phyloP scores from a whole-genome alignment of 2,797 vertebrate species.

The Acrocephalus scirpaceus region DNA sequence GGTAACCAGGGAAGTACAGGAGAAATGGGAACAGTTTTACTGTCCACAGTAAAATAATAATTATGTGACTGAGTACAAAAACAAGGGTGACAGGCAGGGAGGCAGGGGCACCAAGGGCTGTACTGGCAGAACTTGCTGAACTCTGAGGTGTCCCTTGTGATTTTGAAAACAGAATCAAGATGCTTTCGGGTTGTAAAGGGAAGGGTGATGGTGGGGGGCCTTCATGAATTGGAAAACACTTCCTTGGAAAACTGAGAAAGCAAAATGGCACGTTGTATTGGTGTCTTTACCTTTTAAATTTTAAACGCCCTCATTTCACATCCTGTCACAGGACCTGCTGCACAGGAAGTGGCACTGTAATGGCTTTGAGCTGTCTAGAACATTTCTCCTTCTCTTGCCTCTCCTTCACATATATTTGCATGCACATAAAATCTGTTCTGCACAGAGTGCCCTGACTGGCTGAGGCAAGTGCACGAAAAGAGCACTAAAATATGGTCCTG shows the following conservation, averaged over 20 bases:
- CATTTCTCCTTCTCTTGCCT: neutral
- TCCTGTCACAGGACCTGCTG: neutral
- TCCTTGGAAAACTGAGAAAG: neutral
- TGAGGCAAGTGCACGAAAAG: too few relatives aligned
- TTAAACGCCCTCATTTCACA: neutral
- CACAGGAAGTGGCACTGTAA: neutral
- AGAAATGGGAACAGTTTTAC: neutral
- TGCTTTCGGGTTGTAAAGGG: neutral
- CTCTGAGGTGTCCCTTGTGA: neutral
- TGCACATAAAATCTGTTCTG: neutral
- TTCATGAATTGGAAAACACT: neutral
- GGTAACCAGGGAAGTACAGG: conserved; percentile 66
- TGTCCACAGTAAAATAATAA: neutral
- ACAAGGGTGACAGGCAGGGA: neutral
- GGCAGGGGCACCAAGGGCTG: neutral
- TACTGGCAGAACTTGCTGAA: neutral
- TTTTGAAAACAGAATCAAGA: neutral
- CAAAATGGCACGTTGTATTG: neutral
- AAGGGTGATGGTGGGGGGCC: neutral
- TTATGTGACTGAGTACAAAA: neutral
- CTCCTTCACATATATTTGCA: neutral
- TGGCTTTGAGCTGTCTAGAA: neutral
- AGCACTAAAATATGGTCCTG: neutral
- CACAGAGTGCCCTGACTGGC: neutral
- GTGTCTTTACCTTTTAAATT: neutral